Evolutionary conservation across 2,797 vertebrate species (phyloP), one percentile per base, ranked within the genome.

Genomic region (Lutjanus campechanus): DNA sequence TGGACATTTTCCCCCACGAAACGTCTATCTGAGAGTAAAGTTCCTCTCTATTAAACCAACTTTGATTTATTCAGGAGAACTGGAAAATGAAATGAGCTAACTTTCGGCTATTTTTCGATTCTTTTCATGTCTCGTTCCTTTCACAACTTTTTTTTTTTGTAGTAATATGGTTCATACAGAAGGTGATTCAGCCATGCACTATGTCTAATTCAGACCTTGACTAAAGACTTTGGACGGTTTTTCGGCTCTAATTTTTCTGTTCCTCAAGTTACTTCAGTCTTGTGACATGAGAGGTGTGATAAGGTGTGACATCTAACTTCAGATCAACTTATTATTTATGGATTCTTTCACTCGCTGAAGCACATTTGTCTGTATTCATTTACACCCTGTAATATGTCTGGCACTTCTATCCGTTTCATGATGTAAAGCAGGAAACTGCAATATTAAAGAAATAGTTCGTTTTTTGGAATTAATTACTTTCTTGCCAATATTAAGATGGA

Each of bases 41-140:
- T 82, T 87, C 77, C 77, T 88, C 67, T 88, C 77, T 87, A 76
- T 89, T 85, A 86, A 86, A 88, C 80, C 73, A 80, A 85, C 79
- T 86, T 59, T 81, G 83, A 89, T 84, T 92, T 83, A 85, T 91
- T 88, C 75, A 71, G n/a, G 66, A 69, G 69, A 77, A 83, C 20
- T 70, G 71, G 44, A 73, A 90, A 89, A 88, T 79, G 63, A 83
- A 86, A 84, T 79, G 66, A 86, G 44, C 40, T 49, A 78, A 81
- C 64, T 46, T 77, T 87, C 7, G 0, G 44, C 76, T 77, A 71
- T 73, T 76, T 83, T 61, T 50, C 55, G 51, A 41, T 80, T 79
- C 58, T 83, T 71, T 74, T 77, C 46, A 67, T 74, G 53, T 68
- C 69, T 76, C 47, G 46, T 40, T 66, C 53, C 73, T 68, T 51